Conservation (phyloP, 1,140 invertebrate genomes). For the Glossosoma conforme region DNA sequence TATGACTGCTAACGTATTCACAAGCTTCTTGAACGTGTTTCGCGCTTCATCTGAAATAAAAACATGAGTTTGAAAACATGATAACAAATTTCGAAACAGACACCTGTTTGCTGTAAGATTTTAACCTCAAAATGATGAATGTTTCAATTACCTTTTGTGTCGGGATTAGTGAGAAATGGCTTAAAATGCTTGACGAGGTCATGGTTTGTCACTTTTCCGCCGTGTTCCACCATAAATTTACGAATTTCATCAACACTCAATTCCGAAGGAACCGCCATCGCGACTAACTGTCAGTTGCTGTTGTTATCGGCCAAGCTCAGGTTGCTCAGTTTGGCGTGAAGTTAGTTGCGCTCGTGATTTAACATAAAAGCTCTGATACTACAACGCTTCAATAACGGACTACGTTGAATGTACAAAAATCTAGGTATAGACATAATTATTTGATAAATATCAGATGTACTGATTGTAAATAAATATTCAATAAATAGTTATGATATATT, state of each 20-base stretch:
- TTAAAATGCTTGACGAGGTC: conserved; percentile 87
- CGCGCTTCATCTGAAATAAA: conserved; percentile 71
- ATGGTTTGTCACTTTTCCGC: conserved; percentile 80
- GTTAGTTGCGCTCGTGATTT: conserved; percentile 4
- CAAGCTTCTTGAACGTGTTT: conserved; percentile 83
- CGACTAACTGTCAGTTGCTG: conserved; percentile 27
- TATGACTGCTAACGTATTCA: conserved; percentile 82
- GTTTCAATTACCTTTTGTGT: conserved; percentile 62
- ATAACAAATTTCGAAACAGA: neutral
- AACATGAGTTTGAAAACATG: conserved; percentile 5
- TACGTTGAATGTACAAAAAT: too few relatives aligned
- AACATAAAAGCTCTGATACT: too few relatives aligned
- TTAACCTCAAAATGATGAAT: neutral
- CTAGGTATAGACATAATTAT: too few relatives aligned
- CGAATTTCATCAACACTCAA: conserved; percentile 78
- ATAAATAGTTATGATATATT: neutral
- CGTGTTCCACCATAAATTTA: conserved; percentile 75
- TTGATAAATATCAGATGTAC: too few relatives aligned
- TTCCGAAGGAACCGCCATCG: conserved; percentile 65
- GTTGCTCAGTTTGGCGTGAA: neutral
- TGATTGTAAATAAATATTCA: neutral
- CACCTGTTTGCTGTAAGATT: conserved; percentile 6
- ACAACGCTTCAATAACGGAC: too few relatives aligned
- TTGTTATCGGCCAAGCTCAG: neutral
- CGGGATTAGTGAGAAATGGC: conserved; percentile 72